Evolutionary conservation across 2,797 vertebrate species (phyloP).

Genomic region (Eospalax fontanierii): DNA sequence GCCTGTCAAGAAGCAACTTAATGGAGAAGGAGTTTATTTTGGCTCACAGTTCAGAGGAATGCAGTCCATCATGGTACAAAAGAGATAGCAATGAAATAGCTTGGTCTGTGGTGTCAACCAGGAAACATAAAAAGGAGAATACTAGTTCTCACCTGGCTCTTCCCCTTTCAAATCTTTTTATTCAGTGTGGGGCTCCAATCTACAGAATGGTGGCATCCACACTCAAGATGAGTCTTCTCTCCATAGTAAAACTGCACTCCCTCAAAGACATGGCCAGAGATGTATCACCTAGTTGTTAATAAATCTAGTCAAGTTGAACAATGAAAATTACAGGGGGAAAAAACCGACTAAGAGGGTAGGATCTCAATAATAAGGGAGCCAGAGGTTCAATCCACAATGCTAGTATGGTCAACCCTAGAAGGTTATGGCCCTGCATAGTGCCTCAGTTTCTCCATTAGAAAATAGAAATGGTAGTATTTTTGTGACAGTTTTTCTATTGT

Average conservation of each 20-base stretch:
- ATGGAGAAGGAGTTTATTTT: not conserved
- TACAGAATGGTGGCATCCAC: not conserved
- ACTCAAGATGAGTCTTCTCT: not conserved
- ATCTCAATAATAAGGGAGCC: not conserved
- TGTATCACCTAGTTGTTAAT: not conserved
- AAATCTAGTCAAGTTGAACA: not conserved
- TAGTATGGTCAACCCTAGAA: not conserved
- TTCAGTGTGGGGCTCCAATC: not conserved
- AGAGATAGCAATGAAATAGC: not conserved
- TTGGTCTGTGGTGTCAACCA: not conserved
- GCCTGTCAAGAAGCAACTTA: not conserved
- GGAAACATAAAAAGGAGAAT: not conserved
- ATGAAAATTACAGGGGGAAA: not conserved
- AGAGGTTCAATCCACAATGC: not conserved
- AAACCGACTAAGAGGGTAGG: not conserved
- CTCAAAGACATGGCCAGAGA: not conserved
- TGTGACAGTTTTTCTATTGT: not conserved
- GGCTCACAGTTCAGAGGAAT: not conserved
- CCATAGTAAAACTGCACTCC: not conserved
- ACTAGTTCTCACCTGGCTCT: not conserved
- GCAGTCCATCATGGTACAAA: not conserved
- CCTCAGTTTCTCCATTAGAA: not conserved
- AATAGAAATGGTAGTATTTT: conserved; percentile 14
- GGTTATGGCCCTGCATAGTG: not conserved
- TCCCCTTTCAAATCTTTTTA: not conserved